Evolutionary conservation across 2,888 invertebrate genomes (phyloP).

Genomic region (Cacoxenus indagator): DNA sequence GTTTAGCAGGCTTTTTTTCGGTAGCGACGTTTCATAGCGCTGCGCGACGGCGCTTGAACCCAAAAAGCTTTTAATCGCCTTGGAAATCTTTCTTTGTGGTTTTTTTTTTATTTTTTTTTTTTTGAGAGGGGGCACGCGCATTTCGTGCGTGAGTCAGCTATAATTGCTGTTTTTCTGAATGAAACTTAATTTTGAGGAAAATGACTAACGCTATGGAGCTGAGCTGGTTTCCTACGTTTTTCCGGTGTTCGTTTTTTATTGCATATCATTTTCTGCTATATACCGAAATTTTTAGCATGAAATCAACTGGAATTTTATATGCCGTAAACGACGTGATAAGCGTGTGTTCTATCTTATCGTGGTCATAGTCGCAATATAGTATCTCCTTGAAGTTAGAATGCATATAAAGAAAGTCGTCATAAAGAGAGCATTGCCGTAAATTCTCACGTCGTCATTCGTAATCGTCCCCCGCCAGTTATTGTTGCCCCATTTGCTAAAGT

Average conservation of each 20-base stretch:
- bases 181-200: not conserved
- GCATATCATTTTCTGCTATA: not conserved
- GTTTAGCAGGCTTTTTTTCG: conserved; percentile 11
- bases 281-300: not conserved
- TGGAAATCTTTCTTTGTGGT: not conserved
- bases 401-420: not conserved
- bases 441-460: not conserved
- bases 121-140: not conserved
- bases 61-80: not conserved
- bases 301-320: not conserved
- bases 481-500: not conserved
- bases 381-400: too few species aligned
- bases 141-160: not conserved
- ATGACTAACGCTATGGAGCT: not conserved
- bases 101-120: not conserved
- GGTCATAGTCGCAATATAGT: not conserved
- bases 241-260: not conserved
- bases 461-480: not conserved
- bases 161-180: not conserved
- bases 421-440: not conserved
- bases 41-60: not conserved
- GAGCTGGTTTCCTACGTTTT: not conserved
- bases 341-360: not conserved
- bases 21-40: not conserved
- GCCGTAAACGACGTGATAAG: not conserved